Conservation (phyloP, 2,797 vertebrate species). For the Triplophysa yarkandensis region DNA sequence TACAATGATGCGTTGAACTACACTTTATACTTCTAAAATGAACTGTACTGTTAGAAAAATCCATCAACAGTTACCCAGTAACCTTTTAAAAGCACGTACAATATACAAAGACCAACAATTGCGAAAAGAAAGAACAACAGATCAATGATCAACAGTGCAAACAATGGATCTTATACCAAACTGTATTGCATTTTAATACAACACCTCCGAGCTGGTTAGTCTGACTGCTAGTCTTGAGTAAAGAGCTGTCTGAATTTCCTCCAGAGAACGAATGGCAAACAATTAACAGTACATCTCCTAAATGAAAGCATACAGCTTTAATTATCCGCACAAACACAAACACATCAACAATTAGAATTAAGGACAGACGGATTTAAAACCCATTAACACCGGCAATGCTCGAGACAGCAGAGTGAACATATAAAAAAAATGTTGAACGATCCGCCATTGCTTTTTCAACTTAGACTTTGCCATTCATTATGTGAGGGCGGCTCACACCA, state of each 20-base stretch:
- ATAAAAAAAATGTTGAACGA: not conserved
- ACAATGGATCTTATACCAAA: not conserved
- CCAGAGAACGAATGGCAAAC: constrained; percentile 12
- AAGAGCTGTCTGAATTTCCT: constrained; percentile 43
- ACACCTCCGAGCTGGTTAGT: not conserved
- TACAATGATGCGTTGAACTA: not conserved
- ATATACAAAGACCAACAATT: not conserved
- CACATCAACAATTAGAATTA: constrained; percentile 2
- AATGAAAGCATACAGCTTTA: not conserved
- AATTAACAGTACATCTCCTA: not conserved
- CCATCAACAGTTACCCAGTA: not conserved
- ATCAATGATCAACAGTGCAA: not conserved
- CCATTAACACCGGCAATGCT: not conserved
- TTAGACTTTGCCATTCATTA: not conserved
- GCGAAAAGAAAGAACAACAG: not conserved
- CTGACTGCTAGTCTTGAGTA: constrained; percentile 63
- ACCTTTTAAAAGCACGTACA: not conserved
- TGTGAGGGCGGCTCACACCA: not conserved
- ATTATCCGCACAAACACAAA: constrained; percentile 5
- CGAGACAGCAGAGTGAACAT: not conserved
- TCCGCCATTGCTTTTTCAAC: not conserved
- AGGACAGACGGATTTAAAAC: not conserved
- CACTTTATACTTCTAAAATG: too few species aligned
- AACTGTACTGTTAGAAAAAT: not conserved
- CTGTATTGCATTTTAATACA: not conserved